These are phyloP conservation scores for Cyclina sinensis DNA, from an alignment of 1,140 invertebrate genomes.

Conservation along the genomic window DNA sequence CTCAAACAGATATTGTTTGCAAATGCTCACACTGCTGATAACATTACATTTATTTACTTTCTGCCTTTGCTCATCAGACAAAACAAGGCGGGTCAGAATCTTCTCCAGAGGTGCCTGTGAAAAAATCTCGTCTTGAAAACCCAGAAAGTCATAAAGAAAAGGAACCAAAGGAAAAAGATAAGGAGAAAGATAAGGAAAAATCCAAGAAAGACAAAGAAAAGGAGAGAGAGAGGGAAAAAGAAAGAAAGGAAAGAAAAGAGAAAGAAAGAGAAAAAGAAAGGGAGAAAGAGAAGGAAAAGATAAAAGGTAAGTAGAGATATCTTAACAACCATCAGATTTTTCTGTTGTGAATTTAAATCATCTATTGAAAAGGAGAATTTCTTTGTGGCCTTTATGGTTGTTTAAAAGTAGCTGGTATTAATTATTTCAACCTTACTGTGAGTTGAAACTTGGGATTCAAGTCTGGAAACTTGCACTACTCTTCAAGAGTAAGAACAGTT, in stretches of 20 bases:
- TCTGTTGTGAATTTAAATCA: too few relatives aligned
- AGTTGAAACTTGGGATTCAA: too few relatives aligned
- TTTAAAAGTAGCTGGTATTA: too few relatives aligned
- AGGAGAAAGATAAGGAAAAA: slow-evolving; percentile 61
- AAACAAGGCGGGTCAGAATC: slow-evolving; percentile 65
- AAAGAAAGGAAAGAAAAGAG: slow-evolving; percentile 66
- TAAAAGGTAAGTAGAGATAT: slow-evolving; percentile 22
- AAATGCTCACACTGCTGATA: too few relatives aligned
- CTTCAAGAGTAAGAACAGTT: too few relatives aligned
- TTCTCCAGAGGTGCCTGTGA: slow-evolving; percentile 67
- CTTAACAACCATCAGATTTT: too few relatives aligned
- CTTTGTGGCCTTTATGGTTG: too few relatives aligned
- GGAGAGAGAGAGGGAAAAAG: slow-evolving; percentile 67
- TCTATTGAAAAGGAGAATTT: too few relatives aligned
- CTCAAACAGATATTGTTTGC: too few relatives aligned
- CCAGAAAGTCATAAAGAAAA: slow-evolving; percentile 51
- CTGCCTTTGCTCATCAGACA: slow-evolving; percentile 60
- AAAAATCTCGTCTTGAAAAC: slow-evolving; percentile 60
- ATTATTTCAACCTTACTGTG: too few relatives aligned
- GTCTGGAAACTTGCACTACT: too few relatives aligned
- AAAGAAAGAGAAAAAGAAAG: slow-evolving; percentile 66
- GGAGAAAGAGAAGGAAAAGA: slow-evolving; percentile 55
- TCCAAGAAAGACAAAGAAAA: slow-evolving; percentile 64
- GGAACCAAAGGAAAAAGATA: slow-evolving; percentile 50
- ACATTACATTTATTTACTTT: background rate